Percentiles rank a stretch among this genome's conserved stretches.
These are phyloP conservation scores for Drosophila ogumai DNA, from an alignment of 1,140 invertebrate species.

Conservation along the genomic window DNA sequence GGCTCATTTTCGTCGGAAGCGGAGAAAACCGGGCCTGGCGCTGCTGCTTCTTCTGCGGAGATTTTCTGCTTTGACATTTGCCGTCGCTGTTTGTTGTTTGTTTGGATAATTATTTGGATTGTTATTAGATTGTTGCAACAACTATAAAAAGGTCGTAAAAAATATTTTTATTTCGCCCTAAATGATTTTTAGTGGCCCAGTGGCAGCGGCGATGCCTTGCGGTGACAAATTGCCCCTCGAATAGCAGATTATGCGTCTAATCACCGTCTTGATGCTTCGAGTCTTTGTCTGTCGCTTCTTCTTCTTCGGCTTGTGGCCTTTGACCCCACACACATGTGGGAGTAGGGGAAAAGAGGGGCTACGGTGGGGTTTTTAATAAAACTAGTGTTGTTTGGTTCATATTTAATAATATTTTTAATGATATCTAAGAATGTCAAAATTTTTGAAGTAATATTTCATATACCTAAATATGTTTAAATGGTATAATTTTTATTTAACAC, in stretches of 20 bases:
- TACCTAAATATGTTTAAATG: too few relatives aligned
- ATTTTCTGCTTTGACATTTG: slow-evolving; percentile 53
- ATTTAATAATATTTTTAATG: not conserved
- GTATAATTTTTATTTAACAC: too few relatives aligned
- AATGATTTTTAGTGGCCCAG: slow-evolving; percentile 81
- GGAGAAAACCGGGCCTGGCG: slow-evolving; percentile 40
- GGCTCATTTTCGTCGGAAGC: slow-evolving; percentile 73
- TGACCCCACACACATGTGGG: slow-evolving; percentile 1
- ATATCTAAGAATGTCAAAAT: too few relatives aligned
- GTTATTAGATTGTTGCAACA: slow-evolving; percentile 85
- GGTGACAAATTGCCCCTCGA: slow-evolving; percentile 73
- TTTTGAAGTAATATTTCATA: too few relatives aligned
- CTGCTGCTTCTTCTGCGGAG: slow-evolving; percentile 30
- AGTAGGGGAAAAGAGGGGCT: too few relatives aligned
- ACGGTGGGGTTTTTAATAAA: not conserved
- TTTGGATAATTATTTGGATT: slow-evolving; percentile 84
- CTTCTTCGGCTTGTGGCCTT: not conserved
- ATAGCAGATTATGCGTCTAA: slow-evolving; percentile 71
- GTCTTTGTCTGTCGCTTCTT: slow-evolving; percentile 12
- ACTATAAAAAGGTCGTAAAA: slow-evolving; percentile 84
- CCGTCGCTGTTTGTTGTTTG: slow-evolving; percentile 76
- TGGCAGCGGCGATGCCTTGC: slow-evolving; percentile 60
- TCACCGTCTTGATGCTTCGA: slow-evolving; percentile 59
- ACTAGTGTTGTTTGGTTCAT: not conserved
- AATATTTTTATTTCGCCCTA: slow-evolving; percentile 83